Evolutionary conservation across 2,113 vertebrate species (phyloP), one percentile per base, ranked within the genome.

Genomic region (Myrmecobius fasciatus): DNA sequence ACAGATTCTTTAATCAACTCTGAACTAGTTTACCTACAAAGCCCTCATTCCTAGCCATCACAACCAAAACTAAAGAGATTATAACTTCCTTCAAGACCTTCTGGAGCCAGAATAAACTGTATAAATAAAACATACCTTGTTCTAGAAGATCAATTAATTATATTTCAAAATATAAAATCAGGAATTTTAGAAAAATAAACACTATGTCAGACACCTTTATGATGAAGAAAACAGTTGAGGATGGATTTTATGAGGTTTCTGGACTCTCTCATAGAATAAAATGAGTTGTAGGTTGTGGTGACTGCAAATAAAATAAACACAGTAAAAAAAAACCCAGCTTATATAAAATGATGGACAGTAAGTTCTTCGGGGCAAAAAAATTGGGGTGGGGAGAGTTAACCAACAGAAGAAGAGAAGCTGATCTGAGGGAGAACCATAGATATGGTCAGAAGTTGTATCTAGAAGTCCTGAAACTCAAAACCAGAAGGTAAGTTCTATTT

Each of bases 1-100:
- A 83, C 14, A 2, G 6, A 20, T 83, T 83, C 67, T 83, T 43
- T n/a, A n/a, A 75, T n/a, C 36, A n/a, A 9, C 28, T 28, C 56
- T 36, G 31, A 67, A 75, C 67, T 75, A n/a, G 31, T 67, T 75
- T 36, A 75, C 67, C 36, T 43, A 75, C 4, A 83, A 6, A 43
- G 67, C 5, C 88, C 52, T 89, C 43, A 94, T 88, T 31, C 12
- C 26, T 25, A 95, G 28, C 56, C 51, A 92, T 6, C n/a, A 52
- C n/a, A 89, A 92, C 52, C 51, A 89, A 89, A 91, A 91, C 75
- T 36, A 94, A 52, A 49, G 48, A 92, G 51, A 67, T 20, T 14
- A 89, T 53, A 89, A 94, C 46, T 91, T 91, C 12, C 12, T 25
- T 14, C 52, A 47, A 67, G n/a, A 52, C n/a, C 20, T 52, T 67